phyloP scores from a whole-genome alignment of 2,797 vertebrate genomes.

The Enoplosus armatus region DNA sequence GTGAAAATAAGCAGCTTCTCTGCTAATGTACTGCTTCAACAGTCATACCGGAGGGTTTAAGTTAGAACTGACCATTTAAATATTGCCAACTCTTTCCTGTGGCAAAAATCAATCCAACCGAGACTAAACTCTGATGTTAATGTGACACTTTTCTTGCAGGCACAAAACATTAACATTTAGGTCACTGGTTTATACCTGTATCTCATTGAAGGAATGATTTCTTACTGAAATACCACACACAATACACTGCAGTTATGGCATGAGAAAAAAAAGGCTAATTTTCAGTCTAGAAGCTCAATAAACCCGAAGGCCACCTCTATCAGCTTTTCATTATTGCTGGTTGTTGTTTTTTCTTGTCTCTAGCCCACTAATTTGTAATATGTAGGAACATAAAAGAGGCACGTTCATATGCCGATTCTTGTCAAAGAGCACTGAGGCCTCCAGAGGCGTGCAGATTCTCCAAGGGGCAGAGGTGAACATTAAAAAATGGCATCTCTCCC shows the following conservation, averaged over 20 bases:
- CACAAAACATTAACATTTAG: neutral
- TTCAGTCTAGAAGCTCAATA: neutral
- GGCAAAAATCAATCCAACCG: constrained; percentile 5
- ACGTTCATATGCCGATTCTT: neutral
- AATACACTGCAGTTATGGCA: neutral
- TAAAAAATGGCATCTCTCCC: neutral
- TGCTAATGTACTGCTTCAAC: constrained; percentile 6
- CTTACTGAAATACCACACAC: neutral
- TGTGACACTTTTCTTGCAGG: neutral
- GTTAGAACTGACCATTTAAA: neutral
- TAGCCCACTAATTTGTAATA: neutral
- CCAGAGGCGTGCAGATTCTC: neutral
- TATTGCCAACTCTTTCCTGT: neutral
- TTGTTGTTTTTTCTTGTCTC: neutral
- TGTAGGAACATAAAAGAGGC: neutral
- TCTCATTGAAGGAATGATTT: neutral
- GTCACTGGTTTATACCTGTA: neutral
- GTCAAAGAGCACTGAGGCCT: neutral
- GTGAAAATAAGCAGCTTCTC: neutral
- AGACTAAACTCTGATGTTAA: neutral
- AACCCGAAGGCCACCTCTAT: neutral
- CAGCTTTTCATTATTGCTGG: too few relatives aligned
- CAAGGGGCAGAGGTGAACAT: neutral
- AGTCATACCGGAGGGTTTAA: neutral
- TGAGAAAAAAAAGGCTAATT: neutral